A percentile compares a stretch with the other conserved stretches of the same genome.
These are phyloP conservation scores for Drosophila grimshawi DNA, from an alignment of 1,140 invertebrate species.

Conservation along the genomic window DNA sequence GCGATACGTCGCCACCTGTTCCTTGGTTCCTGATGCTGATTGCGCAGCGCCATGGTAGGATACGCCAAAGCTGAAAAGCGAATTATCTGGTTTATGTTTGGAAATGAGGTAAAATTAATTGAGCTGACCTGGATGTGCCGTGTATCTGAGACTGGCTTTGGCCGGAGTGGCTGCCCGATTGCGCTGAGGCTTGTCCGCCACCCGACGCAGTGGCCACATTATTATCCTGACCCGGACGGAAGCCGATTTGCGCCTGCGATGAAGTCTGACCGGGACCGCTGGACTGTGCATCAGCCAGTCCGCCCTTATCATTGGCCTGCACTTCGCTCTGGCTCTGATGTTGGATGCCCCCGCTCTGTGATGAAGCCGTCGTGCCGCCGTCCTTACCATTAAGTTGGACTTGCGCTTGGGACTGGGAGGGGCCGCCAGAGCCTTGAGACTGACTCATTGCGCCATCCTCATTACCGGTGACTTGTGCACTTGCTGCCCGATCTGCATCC, in stretches of 20 bases:
- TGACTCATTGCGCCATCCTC: constrained; percentile 90
- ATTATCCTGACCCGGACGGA: constrained; percentile 89
- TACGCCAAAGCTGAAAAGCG: constrained; percentile 87
- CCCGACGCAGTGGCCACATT: constrained; percentile 85
- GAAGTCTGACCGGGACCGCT: constrained; percentile 92
- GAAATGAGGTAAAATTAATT: constrained; percentile 35
- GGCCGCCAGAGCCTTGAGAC: constrained; percentile 90
- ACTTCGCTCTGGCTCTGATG: constrained; percentile 87
- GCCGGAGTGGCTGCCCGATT: constrained; percentile 89
- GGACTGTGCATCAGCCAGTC: constrained; percentile 93
- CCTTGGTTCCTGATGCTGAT: constrained; percentile 89
- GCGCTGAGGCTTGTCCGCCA: constrained; percentile 90
- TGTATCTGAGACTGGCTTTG: constrained; percentile 91
- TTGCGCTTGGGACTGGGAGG: constrained; percentile 91
- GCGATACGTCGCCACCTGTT: constrained; percentile 84
- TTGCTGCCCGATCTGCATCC: constrained; percentile 89
- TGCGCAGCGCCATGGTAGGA: constrained; percentile 92
- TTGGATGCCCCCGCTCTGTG: constrained; percentile 90
- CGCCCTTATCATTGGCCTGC: constrained; percentile 89
- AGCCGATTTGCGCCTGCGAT: constrained; percentile 94
- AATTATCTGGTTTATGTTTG: neutral
- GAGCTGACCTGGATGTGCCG: constrained; percentile 87
- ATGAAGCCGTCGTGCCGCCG: constrained; percentile 89
- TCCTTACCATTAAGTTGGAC: constrained; percentile 90
- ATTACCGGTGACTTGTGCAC: constrained; percentile 89